A percentile compares a stretch with the other conserved stretches of the same genome.
Conservation (phyloP, 2,888 invertebrate genomes). For the Zaprionus obscuricornis region DNA sequence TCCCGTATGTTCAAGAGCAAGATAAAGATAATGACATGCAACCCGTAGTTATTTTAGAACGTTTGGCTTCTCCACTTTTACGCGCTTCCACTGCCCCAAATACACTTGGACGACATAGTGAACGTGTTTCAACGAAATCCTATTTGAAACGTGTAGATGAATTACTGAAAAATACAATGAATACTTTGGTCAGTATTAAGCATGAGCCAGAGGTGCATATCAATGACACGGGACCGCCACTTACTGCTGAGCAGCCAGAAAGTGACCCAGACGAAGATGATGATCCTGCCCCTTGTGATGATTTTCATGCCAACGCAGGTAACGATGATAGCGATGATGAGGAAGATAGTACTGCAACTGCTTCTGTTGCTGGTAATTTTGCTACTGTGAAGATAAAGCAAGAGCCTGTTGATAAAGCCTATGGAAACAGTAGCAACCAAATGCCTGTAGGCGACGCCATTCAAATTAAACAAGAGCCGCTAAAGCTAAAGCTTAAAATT, state of each 20-base stretch:
- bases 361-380: conserved; percentile 13
- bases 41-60: conserved; percentile 76
- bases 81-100: conserved; percentile 45
- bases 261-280: conserved; percentile 39
- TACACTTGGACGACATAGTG: conserved; percentile 40
- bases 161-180: conserved; percentile 80
- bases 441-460: conserved; percentile 4
- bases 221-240: conserved; percentile 45
- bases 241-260: conserved; percentile 18
- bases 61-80: conserved; percentile 70
- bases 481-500: conserved; percentile 81
- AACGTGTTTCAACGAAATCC: conserved; percentile 78
- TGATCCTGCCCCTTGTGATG: conserved; percentile 22
- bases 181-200: conserved; percentile 81
- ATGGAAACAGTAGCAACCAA: too few species aligned
- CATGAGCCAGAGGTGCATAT: conserved; percentile 80
- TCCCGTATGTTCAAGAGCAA: not conserved
- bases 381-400: conserved; percentile 62
- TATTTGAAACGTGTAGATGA: conserved; percentile 81
- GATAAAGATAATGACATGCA: conserved; percentile 57
- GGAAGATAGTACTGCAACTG: conserved; percentile 15
- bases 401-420: conserved; percentile 55
- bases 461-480: conserved; percentile 55
- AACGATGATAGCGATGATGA: conserved; percentile 55
- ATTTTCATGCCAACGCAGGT: conserved; percentile 39